Percentiles rank a stretch among this genome's conserved stretches.
Evolutionary conservation across 2,797 vertebrate species (phyloP).

Genomic region (Chaetophractus vellerosus): DNA sequence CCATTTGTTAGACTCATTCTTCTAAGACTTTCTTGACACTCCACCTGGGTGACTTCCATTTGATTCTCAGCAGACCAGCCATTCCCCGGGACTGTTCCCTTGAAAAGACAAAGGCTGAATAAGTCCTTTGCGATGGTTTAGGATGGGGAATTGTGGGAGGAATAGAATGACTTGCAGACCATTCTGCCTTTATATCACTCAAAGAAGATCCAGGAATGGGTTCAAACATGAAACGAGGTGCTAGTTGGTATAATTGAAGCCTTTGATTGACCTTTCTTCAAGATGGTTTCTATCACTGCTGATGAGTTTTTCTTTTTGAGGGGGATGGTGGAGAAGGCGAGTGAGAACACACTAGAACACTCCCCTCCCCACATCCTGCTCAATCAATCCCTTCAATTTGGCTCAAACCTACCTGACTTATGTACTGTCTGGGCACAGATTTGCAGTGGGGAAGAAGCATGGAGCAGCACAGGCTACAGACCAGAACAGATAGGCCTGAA

Average conservation of each 20-base stretch:
- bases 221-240: background rate
- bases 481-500: background rate
- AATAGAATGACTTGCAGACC: background rate
- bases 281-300: background rate
- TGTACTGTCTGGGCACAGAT: background rate
- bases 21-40: background rate
- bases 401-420: no score
- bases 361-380: background rate
- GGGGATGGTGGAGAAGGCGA: background rate
- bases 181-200: background rate
- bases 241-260: background rate
- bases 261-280: background rate
- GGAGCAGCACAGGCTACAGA: background rate
- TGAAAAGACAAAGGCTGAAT: background rate
- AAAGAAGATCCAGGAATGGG: background rate
- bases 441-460: background rate
- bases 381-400: background rate
- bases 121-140: background rate
- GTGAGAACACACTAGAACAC: background rate
- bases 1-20: background rate
- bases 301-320: background rate
- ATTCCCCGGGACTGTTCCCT: background rate
- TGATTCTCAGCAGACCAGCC: background rate
- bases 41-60: background rate
- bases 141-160: background rate